A percentile compares a stretch with the other conserved stretches of the same genome.
Evolutionary conservation across 2,113 vertebrate species (phyloP).

Genomic region (Sinocyclocheilus anophthalmus): DNA sequence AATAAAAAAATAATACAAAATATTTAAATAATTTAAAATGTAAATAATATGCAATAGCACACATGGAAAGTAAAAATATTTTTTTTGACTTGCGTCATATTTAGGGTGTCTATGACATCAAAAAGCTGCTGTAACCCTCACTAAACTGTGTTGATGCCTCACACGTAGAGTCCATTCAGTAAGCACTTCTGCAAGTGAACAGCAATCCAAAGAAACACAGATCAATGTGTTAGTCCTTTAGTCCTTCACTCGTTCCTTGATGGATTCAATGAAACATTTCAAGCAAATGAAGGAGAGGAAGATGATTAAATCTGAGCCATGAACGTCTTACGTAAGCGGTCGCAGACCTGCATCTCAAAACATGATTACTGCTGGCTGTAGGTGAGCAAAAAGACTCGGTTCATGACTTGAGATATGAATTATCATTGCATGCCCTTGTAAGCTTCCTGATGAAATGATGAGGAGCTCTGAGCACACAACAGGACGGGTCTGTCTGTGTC

Average conservation of each 20-base stretch:
- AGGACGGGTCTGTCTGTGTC: slow-evolving; percentile 57
- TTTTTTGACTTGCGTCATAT: too few species aligned
- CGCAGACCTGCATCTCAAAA: slow-evolving; percentile 7
- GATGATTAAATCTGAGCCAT: slow-evolving; percentile 4
- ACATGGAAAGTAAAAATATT: too few species aligned
- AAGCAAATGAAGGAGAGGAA: not conserved
- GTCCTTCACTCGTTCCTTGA: slow-evolving; percentile 13
- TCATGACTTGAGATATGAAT: slow-evolving; percentile 67
- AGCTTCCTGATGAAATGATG: slow-evolving; percentile 77
- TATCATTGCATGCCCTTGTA: slow-evolving; percentile 78
- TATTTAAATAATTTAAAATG: too few species aligned
- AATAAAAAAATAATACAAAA: too few species aligned
- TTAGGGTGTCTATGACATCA: too few species aligned
- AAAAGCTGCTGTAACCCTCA: too few species aligned
- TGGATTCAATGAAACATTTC: slow-evolving; percentile 11
- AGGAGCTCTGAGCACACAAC: slow-evolving; percentile 67
- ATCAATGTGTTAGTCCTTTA: not conserved
- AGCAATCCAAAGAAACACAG: not conserved
- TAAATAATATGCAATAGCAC: too few species aligned
- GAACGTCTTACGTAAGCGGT: not conserved
- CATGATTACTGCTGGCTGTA: not conserved
- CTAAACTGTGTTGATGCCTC: not conserved
- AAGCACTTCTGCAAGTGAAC: not conserved
- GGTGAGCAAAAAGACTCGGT: slow-evolving; percentile 37
- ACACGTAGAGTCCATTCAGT: not conserved